phyloP scores from a whole-genome alignment of 2,797 vertebrate genomes.

The Ammospiza maritima region DNA sequence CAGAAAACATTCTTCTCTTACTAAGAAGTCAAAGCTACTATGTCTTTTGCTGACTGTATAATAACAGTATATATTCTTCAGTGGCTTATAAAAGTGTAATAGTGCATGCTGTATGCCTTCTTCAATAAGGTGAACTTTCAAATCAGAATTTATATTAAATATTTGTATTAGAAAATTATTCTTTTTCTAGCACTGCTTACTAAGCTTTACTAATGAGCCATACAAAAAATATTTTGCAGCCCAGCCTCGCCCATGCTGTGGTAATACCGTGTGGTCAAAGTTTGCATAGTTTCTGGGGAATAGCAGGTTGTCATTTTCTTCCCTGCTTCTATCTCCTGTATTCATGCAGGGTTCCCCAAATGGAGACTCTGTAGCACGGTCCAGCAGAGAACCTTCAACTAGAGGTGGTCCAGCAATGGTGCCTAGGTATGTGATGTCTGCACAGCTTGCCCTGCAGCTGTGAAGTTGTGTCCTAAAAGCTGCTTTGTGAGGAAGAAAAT shows the following conservation, averaged over 20 bases:
- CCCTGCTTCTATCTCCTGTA: neutral
- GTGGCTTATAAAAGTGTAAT: neutral
- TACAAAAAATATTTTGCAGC: neutral
- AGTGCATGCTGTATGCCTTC: neutral
- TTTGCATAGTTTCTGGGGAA: neutral
- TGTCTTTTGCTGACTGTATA: neutral
- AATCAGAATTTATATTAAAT: neutral
- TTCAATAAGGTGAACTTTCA: neutral
- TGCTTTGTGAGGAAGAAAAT: neutral
- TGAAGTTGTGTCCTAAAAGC: neutral
- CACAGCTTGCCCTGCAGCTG: neutral
- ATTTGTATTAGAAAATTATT: neutral
- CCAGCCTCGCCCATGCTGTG: neutral
- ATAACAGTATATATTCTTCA: neutral
- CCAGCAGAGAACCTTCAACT: neutral
- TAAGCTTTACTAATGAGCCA: neutral
- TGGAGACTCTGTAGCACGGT: neutral
- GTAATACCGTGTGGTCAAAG: neutral
- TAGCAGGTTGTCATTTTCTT: neutral
- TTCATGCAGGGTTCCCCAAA: neutral
- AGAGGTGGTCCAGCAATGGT: accelerated
- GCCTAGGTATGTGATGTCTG: neutral
- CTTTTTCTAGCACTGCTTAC: neutral
- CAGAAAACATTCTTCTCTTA: neutral
- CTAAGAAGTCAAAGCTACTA: neutral